Evolutionary conservation across 2,888 invertebrate genomes (phyloP).

Genomic region (Cybosia mesomella): DNA sequence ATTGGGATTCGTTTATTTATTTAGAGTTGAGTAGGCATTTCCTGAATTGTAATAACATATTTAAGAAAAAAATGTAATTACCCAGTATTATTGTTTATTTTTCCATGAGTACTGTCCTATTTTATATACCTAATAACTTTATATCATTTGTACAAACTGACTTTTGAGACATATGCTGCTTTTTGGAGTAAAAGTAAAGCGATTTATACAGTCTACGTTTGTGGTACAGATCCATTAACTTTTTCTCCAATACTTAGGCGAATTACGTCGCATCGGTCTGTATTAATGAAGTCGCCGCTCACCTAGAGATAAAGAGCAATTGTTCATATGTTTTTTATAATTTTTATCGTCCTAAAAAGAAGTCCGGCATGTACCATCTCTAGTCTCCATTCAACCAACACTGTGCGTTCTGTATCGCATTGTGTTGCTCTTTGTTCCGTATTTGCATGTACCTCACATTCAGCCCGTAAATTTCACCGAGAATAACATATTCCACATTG

Average conservation of each 20-base stretch:
- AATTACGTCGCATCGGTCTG: too few species aligned
- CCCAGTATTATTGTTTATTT: too few species aligned
- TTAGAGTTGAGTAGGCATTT: neutral
- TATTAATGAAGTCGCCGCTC: too few species aligned
- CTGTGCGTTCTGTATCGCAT: conserved; percentile 34
- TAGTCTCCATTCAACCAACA: conserved; percentile 29
- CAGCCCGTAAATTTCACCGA: conserved; percentile 53
- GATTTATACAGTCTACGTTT: neutral
- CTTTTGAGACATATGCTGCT: neutral
- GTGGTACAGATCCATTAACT: neutral
- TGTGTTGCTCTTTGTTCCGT: conserved; percentile 32
- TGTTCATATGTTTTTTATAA: neutral
- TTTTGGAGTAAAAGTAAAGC: neutral
- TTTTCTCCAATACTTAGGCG: neutral
- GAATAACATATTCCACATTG: conserved; percentile 46
- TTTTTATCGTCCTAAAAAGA: neutral
- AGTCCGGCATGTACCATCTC: neutral
- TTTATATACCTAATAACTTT: neutral
- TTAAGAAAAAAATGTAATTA: neutral
- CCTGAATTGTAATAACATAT: neutral
- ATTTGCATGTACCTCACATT: conserved; percentile 48
- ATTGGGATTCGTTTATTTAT: neutral
- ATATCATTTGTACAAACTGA: neutral
- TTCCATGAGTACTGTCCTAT: too few species aligned
- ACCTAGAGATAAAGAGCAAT: neutral